phyloP scores from a whole-genome alignment of 1,140 invertebrate genomes.

The Caenorhabditis remanei region DNA sequence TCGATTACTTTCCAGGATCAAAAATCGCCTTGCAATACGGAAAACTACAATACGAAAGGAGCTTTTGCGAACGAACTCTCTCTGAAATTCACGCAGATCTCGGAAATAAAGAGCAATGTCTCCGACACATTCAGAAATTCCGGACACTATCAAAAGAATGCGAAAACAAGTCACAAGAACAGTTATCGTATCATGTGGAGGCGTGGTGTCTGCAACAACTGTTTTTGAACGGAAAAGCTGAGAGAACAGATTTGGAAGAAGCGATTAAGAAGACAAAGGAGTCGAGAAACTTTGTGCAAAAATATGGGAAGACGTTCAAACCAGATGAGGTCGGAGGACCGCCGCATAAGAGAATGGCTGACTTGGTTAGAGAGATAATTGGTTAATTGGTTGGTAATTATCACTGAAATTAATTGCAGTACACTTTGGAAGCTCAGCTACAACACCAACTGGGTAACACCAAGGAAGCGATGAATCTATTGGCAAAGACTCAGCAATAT shows the following conservation, averaged over 20 bases:
- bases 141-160: neutral
- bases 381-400: neutral
- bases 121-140: neutral
- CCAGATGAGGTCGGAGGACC: neutral
- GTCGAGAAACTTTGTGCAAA: neutral
- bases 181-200: slow-evolving; percentile 18
- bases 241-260: neutral
- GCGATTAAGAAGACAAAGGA: neutral
- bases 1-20: neutral
- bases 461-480: neutral
- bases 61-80: neutral
- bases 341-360: neutral
- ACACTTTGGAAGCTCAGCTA: neutral
- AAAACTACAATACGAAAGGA: neutral
- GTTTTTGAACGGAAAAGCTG: neutral
- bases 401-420: neutral
- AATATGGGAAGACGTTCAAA: neutral
- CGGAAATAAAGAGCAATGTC: neutral
- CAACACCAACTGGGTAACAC: neutral
- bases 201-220: slow-evolving; percentile 27
- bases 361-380: neutral
- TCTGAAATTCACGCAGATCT: slow-evolving; percentile 13
- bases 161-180: slow-evolving; percentile 1
- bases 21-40: neutral
- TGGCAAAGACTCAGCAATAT: neutral